Conservation (phyloP, 2,113 vertebrate genomes). For the Proteles cristata region DNA sequence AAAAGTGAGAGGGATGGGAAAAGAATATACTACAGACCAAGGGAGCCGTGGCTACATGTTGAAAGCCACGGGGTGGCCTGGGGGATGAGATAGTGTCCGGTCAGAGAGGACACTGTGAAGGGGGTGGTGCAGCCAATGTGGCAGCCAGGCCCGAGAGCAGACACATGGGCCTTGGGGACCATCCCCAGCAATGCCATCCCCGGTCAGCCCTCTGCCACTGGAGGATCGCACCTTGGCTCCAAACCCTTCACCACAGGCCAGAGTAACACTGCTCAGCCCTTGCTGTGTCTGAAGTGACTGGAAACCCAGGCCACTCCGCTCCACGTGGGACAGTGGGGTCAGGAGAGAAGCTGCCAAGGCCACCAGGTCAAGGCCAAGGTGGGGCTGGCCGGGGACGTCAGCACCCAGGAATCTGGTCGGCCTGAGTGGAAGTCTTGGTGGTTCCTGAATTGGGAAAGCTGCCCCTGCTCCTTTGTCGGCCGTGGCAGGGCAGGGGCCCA, state of each 20-base stretch:
- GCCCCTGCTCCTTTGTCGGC: not conserved
- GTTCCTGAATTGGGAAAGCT: not conserved
- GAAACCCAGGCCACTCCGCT: not conserved
- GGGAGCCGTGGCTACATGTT: not conserved
- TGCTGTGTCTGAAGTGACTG: not conserved
- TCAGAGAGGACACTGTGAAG: not conserved
- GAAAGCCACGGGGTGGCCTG: no score
- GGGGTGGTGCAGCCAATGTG: fast-evolving
- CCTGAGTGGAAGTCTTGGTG: not conserved
- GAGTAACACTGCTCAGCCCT: not conserved
- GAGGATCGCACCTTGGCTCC: not conserved
- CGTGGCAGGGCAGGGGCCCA: not conserved
- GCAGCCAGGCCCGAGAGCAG: not conserved
- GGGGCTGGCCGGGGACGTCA: not conserved
- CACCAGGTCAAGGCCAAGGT: not conserved
- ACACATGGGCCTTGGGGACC: not conserved
- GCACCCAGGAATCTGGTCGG: not conserved
- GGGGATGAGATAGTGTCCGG: not conserved
- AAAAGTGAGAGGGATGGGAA: not conserved
- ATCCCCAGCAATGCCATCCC: not conserved
- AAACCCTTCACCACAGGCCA: not conserved
- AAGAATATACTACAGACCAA: not conserved
- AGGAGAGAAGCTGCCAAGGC: not conserved
- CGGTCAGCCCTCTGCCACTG: not conserved
- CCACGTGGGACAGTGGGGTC: not conserved